Conservation (phyloP, 2,888 invertebrate species). For the Amaurobius ferox region DNA sequence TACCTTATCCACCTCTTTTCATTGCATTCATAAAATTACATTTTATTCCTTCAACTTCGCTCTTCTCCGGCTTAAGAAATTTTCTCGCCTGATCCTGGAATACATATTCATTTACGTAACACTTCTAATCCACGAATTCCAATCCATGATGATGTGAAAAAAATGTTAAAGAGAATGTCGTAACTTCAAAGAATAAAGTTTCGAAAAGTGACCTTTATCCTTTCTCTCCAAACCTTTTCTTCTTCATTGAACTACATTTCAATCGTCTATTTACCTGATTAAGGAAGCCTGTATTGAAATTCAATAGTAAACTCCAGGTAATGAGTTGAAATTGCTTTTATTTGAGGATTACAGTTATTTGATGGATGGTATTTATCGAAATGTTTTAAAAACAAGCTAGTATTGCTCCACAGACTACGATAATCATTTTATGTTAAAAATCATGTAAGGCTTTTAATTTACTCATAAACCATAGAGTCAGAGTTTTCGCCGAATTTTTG, state of each 20-base stretch:
- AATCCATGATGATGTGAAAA: background rate
- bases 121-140: constrained; percentile 30
- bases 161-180: background rate
- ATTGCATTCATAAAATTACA: too few species aligned
- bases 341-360: background rate
- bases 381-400: background rate
- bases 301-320: constrained; percentile 23
- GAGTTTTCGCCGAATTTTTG: too few species aligned
- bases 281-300: background rate
- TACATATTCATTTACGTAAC: constrained; percentile 13
- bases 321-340: constrained; percentile 39
- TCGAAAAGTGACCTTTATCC: background rate
- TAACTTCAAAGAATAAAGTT: background rate
- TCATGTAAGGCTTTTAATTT: too few species aligned
- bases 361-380: background rate
- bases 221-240: background rate
- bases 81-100: too few species aligned
- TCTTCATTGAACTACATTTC: constrained; percentile 25
- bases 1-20: too few species aligned
- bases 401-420: too few species aligned
- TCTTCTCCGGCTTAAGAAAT: too few species aligned
- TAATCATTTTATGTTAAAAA: too few species aligned
- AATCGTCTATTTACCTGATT: constrained; percentile 32
- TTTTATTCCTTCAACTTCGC: too few species aligned
- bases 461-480: too few species aligned